phyloP scores from a whole-genome alignment of 2,113 vertebrate species.

The Poeciliopsis retropinna region DNA sequence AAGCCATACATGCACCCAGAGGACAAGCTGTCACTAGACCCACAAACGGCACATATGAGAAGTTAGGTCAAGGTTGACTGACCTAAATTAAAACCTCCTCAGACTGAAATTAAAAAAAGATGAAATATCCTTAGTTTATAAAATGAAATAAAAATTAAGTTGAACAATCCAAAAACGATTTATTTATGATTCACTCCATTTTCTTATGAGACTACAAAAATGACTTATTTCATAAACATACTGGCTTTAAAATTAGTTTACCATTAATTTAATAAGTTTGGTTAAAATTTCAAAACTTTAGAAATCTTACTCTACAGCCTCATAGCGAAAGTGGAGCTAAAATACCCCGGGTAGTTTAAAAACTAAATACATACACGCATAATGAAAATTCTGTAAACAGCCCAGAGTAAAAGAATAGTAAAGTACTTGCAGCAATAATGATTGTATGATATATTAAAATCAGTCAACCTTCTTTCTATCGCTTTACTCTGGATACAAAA shows the following conservation, averaged over 20 bases:
- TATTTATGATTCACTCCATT: slow-evolving; percentile 10
- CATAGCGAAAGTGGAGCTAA: no score
- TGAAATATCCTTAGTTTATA: not conserved
- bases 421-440: not conserved
- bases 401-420: not conserved
- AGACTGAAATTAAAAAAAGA: slow-evolving; percentile 12
- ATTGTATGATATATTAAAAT: not conserved
- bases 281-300: no score
- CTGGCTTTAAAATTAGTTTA: no score
- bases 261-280: no score
- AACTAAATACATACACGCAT: not conserved
- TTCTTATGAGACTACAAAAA: no score
- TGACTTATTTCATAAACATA: no score
- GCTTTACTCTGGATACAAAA: not conserved
- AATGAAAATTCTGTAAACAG: not conserved
- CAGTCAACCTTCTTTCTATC: not conserved
- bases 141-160: slow-evolving; percentile 28
- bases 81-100: slow-evolving; percentile 36
- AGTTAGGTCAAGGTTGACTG: slow-evolving; percentile 41
- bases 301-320: no score
- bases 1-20: not conserved
- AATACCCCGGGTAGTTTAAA: no score
- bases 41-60: slow-evolving; percentile 17
- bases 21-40: slow-evolving; percentile 3
- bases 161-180: slow-evolving; percentile 21